Conservation (phyloP, 2,797 vertebrate genomes). For the Huso huso region DNA sequence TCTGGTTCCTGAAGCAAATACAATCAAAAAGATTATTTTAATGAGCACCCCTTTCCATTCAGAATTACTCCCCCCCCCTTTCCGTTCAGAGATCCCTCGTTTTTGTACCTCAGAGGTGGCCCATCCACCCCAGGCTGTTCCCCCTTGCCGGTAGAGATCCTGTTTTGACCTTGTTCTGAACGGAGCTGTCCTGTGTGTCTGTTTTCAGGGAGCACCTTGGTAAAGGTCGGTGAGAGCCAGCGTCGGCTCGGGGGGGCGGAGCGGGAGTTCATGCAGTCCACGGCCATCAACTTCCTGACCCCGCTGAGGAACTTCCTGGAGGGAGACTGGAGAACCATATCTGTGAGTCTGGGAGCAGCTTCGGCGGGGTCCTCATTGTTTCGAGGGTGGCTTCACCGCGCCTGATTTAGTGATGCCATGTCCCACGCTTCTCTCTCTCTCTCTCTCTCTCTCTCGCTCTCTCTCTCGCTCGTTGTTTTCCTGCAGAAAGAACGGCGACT, state of each 20-base stretch:
- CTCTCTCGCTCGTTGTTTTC: background rate
- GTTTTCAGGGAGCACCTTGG: slow-evolving; percentile 73
- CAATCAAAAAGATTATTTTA: too few relatives aligned
- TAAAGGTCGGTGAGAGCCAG: slow-evolving; percentile 81
- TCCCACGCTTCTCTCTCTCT: background rate
- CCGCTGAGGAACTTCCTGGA: slow-evolving; percentile 91
- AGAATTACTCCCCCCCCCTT: too few relatives aligned
- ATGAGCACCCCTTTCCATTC: too few relatives aligned
- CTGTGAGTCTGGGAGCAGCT: slow-evolving; percentile 58
- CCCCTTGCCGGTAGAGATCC: too few relatives aligned
- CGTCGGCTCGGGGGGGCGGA: slow-evolving; percentile 73
- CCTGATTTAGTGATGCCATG: background rate
- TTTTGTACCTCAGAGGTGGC: too few relatives aligned
- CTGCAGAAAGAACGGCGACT: slow-evolving; percentile 81
- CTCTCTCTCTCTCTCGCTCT: background rate
- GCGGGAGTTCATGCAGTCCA: slow-evolving; percentile 76
- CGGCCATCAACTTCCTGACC: slow-evolving; percentile 79
- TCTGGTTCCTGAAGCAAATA: too few relatives aligned
- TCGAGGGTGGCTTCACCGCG: background rate
- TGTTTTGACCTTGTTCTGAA: background rate
- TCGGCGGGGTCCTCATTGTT: background rate
- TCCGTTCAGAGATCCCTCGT: too few relatives aligned
- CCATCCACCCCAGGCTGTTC: background rate
- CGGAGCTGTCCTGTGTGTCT: too few relatives aligned
- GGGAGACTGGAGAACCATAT: slow-evolving; percentile 87